Evolutionary conservation across 1,140 invertebrate species (phyloP), one percentile per base, ranked within the genome.

Genomic region (Fopius arisanus): DNA sequence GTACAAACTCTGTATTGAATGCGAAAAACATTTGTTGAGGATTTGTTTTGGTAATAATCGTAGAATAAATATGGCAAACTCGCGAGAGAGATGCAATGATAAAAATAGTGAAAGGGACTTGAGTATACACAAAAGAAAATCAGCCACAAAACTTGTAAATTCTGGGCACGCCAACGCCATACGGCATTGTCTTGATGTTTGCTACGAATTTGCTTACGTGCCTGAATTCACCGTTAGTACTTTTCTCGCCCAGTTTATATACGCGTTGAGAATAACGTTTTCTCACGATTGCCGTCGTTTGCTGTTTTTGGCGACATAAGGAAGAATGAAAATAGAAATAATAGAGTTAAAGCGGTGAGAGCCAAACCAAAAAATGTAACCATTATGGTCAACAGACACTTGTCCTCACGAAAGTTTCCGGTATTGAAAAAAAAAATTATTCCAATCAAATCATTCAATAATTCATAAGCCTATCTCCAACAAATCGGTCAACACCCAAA

Each of bases 151-250:
- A 68, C 82, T 81, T 83, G 83, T 79, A 83, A 82, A 85, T 85
- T 83, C 84, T 70, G 75, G 71, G 76, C 84, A 82, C 81, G 82
- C 69, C 68, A 74, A 75, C 69, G 80, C n/a, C 83, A 80, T 80
- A 80, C 78, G 76, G 82, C 76, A 85, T 85, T 84, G 83, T 85
- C 82, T 85, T 80, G 80, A 80, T 83, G 84, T 84, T 85, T 84
- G 82, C 83, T 75, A 83, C 83, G 79, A 84, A 84, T 84, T 85
- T 85, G 80, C 83, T 80, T 82, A 84, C 83, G 83, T 84, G 83
- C 79, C 66, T 77, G 76, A 80, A 83, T 77, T 78, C 73, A 63
- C 62, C 63, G 74, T 73, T 76, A 74, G 76, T 79, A 73, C 75
- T 73, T 82, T 65, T 65, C 72, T 19, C 37, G 68, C 54, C 43